A percentile compares a stretch with the other conserved stretches of the same genome.
Evolutionary conservation across 37 sponge, comb jelly and placozoan species (phyloP).

Genomic region (Aplysina aerophoba): DNA sequence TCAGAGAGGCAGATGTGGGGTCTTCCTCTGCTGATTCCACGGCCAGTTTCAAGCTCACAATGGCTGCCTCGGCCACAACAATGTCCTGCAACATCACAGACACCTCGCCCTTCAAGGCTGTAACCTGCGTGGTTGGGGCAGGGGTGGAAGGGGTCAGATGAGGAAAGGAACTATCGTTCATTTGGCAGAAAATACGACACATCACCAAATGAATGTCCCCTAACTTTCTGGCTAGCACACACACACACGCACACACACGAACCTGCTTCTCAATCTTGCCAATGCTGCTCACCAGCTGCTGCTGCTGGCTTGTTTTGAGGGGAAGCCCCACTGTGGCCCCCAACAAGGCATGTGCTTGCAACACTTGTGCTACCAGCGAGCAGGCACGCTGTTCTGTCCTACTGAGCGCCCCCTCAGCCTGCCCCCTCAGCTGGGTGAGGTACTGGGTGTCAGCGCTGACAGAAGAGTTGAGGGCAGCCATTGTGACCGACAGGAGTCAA

Average conservation of each 20-base stretch:
- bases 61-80: constrained; percentile 20
- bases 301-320: not conserved
- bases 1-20: not conserved
- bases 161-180: not conserved
- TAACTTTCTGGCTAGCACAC: not conserved
- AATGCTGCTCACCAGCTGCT: not conserved
- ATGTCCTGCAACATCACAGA: constrained; percentile 14
- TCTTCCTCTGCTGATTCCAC: not conserved
- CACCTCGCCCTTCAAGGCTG: not conserved
- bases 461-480: too few species aligned
- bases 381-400: too few species aligned
- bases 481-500: too few species aligned
- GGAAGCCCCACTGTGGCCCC: not conserved
- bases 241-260: constrained; percentile 15
- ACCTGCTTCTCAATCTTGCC: constrained; percentile 1
- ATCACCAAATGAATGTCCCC: too few species aligned
- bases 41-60: constrained; percentile 1
- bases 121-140: not conserved
- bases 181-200: too few species aligned
- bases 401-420: not conserved
- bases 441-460: not conserved
- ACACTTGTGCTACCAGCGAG: not conserved
- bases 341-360: not conserved
- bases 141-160: not conserved
- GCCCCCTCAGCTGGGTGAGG: constrained; percentile 1